Evolutionary conservation across 2,113 vertebrate genomes (phyloP).

Genomic region (Girardinichthys multiradiatus): DNA sequence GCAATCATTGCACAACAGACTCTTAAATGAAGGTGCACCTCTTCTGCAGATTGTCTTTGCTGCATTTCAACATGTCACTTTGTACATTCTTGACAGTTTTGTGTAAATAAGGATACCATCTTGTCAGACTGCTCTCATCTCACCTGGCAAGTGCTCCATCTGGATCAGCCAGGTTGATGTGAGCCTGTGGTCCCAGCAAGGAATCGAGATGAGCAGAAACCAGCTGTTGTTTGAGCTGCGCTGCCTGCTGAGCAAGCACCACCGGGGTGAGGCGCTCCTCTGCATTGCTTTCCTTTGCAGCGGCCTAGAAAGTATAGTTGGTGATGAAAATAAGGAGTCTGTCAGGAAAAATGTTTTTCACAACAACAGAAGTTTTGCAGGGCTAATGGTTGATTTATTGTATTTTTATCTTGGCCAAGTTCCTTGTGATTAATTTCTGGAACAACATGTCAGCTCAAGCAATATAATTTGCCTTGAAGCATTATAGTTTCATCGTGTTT

Average conservation of each 20-base stretch:
- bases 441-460: not conserved
- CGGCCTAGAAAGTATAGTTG: slow-evolving; percentile 69
- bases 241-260: slow-evolving; percentile 89
- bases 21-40: not conserved
- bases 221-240: slow-evolving; percentile 91
- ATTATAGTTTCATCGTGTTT: too few species aligned
- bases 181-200: slow-evolving; percentile 88
- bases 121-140: slow-evolving; percentile 43
- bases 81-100: not conserved
- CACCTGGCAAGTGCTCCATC: slow-evolving; percentile 94
- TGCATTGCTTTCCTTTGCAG: slow-evolving; percentile 83
- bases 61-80: slow-evolving; percentile 54
- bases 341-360: not conserved
- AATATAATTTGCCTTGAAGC: too few species aligned
- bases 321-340: not conserved
- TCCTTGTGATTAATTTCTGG: not conserved
- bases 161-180: slow-evolving; percentile 91
- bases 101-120: not conserved
- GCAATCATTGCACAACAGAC: not conserved
- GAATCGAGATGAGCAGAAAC: slow-evolving; percentile 92
- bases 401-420: not conserved
- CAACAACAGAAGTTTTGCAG: not conserved
- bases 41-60: not conserved
- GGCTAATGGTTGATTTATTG: not conserved
- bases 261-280: slow-evolving; percentile 93